Evolutionary conservation across 2,113 vertebrate genomes (phyloP), one percentile per base, ranked within the genome.

Genomic region (Eleginops maclovinus): DNA sequence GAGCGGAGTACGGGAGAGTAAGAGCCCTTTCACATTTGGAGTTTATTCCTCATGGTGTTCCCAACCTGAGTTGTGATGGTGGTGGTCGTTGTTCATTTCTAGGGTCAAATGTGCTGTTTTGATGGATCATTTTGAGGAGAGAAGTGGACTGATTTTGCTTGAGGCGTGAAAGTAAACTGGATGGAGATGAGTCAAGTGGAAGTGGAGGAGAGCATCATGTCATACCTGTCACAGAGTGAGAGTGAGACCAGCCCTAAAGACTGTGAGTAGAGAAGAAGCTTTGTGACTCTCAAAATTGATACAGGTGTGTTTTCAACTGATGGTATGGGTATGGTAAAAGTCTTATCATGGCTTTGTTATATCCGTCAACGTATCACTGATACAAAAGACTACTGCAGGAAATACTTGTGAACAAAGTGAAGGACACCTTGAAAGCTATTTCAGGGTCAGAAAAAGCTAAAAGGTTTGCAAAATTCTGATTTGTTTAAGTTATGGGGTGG

Each of bases 241-340:
- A 92, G 83, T 1, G 86, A 92, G 61, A 75, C 91, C 19, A 87
- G 91, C 63, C 94, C 94, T 78, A 95, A 93, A 92, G 95, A 97
- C 89, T 88, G 94, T 96, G 93, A 97, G 96, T 97, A 95, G 31
- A 28, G 36, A 19, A 68, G 55, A 15, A 70, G 14, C 14, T 21
- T n/a, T 41, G 50, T 56, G 17, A 43, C 15, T 47, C 13, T 36
- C 8, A 36, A 66, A 60, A 69, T 1, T 55, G n/a, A 56, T 22
- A n/a, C 4, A 26, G 9, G 9, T 58, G 51, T 43, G n/a, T 56
- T 59, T 50, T 62, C 9, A 13, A 69, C 5, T 50, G 14, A 47
- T 9, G 49, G 9, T 31, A 16, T 10, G 24, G 19, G 11, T 1
- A 40, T 3, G 3, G 63, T 47, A 0, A 24, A 10, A 62, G 4